Conservation (phyloP, 2,113 vertebrate genomes). For the Nipponia nippon region DNA sequence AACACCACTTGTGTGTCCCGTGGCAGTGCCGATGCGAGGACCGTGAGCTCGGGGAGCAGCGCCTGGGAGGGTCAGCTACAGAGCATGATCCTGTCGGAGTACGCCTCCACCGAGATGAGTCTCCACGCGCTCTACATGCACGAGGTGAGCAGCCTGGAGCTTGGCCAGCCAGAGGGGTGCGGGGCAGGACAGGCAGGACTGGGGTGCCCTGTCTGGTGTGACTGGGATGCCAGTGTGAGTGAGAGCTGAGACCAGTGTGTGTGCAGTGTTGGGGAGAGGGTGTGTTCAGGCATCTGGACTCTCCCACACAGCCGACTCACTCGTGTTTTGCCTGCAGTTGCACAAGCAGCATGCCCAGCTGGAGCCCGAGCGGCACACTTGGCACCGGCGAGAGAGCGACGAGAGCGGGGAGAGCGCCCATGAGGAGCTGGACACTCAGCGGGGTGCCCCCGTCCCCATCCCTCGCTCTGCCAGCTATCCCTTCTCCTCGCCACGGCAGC, state of each 20-base stretch:
- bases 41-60: slow-evolving; percentile 92
- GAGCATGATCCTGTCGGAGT: slow-evolving; percentile 93
- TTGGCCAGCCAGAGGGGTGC: background rate
- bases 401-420: slow-evolving; percentile 91
- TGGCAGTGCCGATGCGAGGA: slow-evolving; percentile 85
- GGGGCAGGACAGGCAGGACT: background rate
- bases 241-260: background rate
- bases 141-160: slow-evolving; percentile 78
- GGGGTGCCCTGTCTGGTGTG: background rate
- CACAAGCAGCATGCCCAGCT: slow-evolving; percentile 92
- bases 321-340: slow-evolving; percentile 68
- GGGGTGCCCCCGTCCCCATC: slow-evolving; percentile 61
- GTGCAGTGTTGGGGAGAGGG: background rate
- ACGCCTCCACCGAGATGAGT: slow-evolving; percentile 97
- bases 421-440: slow-evolving; percentile 75
- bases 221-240: background rate
- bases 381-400: slow-evolving; percentile 94
- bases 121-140: slow-evolving; percentile 97
- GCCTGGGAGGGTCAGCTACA: slow-evolving; percentile 94
- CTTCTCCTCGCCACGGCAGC: slow-evolving; percentile 61
- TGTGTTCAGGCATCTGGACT: background rate
- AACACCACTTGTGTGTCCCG: background rate
- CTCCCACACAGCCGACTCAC: background rate
- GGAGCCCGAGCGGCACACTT: slow-evolving; percentile 88
- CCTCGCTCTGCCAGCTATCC: slow-evolving; percentile 95